Conservation (phyloP, 2,888 invertebrate species). For the Selenia dentaria region DNA sequence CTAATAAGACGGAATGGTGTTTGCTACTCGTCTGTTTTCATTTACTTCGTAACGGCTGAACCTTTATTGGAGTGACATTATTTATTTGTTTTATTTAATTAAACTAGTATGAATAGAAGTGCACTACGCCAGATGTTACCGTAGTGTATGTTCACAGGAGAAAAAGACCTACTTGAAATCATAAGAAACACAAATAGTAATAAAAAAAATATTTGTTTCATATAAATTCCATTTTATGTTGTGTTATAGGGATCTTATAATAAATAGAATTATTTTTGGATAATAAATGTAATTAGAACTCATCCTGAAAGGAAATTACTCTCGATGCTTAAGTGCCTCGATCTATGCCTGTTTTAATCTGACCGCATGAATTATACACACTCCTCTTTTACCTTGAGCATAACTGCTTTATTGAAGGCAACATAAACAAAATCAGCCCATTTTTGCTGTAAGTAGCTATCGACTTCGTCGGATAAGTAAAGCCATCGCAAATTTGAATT, state of each 20-base stretch:
- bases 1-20: conserved; percentile 46
- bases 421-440: conserved; percentile 22
- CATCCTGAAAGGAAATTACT: conserved; percentile 27
- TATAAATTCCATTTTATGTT: conserved; percentile 34
- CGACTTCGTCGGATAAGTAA: conserved; percentile 6
- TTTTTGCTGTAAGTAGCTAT: conserved; percentile 18
- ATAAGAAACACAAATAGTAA: no score
- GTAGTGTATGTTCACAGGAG: no score
- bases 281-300: conserved; percentile 40
- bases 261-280: conserved; percentile 44
- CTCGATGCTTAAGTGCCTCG: conserved; percentile 27
- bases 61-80: conserved; percentile 21
- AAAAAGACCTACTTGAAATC: no score
- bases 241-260: conserved; percentile 36
- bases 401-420: conserved; percentile 21
- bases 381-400: conserved; percentile 4
- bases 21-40: conserved; percentile 39
- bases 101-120: no score
- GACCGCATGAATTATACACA: no score
- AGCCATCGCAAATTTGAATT: conserved; percentile 16
- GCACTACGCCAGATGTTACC: no score
- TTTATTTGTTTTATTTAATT: conserved; percentile 14
- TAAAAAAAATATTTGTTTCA: no score
- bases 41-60: conserved; percentile 25
- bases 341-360: conserved; percentile 42